phyloP scores from a whole-genome alignment of 2,797 vertebrate species.

The Squalus acanthias region DNA sequence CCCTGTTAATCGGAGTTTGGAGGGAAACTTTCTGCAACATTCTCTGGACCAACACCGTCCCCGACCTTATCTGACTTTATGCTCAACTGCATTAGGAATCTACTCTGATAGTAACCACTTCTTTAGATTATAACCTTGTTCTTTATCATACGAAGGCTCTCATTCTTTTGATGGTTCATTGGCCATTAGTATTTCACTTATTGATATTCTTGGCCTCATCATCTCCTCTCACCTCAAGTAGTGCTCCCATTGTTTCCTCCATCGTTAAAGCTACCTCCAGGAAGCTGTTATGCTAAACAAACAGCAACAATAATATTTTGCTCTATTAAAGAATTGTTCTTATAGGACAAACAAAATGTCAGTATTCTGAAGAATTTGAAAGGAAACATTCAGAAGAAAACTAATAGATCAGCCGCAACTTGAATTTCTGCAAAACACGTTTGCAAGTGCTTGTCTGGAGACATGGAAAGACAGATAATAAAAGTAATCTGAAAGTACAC shows the following conservation, averaged over 20 bases:
- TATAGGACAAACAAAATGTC: background rate
- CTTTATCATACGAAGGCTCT: background rate
- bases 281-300: background rate
- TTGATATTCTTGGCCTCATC: background rate
- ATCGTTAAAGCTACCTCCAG: background rate
- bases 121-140: background rate
- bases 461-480: background rate
- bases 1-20: background rate
- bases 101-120: background rate
- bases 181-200: background rate
- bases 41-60: background rate
- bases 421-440: background rate
- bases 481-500: background rate
- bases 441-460: background rate
- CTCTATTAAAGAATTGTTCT: background rate
- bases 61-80: background rate
- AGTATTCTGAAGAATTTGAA: background rate
- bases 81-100: background rate
- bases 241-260: background rate
- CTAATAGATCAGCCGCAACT: background rate
- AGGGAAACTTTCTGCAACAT: background rate
- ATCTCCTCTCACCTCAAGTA: background rate
- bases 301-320: background rate
- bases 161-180: background rate
- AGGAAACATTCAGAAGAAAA: background rate